These are phyloP conservation scores for Dromaius novaehollandiae DNA, from an alignment of 2,113 vertebrate species.

Conservation along the genomic window DNA sequence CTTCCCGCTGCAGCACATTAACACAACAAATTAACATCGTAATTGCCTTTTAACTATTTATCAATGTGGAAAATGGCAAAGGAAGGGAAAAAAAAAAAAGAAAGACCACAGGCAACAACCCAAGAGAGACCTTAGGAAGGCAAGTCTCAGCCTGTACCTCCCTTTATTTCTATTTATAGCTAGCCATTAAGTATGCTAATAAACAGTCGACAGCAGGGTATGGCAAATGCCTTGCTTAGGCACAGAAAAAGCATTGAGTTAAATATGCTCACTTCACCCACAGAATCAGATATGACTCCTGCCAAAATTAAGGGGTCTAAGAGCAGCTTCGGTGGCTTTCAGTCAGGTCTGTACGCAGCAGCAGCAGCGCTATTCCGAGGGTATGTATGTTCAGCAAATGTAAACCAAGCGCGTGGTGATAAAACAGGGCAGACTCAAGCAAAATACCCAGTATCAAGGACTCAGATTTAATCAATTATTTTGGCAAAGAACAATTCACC, in stretches of 20 bases:
- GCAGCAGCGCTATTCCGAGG: neutral
- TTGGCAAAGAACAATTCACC: neutral
- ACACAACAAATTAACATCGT: slow-evolving; percentile 89
- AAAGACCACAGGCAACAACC: slow-evolving; percentile 39
- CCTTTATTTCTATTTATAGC: slow-evolving; percentile 79
- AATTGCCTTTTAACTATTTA: slow-evolving; percentile 91
- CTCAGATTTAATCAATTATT: neutral
- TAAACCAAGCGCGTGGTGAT: neutral
- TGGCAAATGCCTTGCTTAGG: neutral
- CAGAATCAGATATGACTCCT: neutral
- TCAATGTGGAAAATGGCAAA: slow-evolving; percentile 56
- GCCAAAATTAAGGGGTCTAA: neutral
- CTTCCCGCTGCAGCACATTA: slow-evolving; percentile 75
- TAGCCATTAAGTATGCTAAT: slow-evolving; percentile 51
- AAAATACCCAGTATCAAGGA: neutral
- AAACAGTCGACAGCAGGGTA: neutral
- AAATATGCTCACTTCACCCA: neutral
- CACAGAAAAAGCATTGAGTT: neutral
- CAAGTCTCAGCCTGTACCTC: slow-evolving; percentile 69
- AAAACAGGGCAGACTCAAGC: neutral
- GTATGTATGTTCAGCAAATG: fast-evolving
- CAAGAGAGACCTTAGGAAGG: slow-evolving; percentile 61
- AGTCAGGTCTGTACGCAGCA: neutral
- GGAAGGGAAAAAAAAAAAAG: neutral
- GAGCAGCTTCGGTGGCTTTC: neutral